A percentile compares a stretch with the other conserved stretches of the same genome.
Conservation (phyloP, 2,113 vertebrate species). For the Paratilapia polleni region DNA sequence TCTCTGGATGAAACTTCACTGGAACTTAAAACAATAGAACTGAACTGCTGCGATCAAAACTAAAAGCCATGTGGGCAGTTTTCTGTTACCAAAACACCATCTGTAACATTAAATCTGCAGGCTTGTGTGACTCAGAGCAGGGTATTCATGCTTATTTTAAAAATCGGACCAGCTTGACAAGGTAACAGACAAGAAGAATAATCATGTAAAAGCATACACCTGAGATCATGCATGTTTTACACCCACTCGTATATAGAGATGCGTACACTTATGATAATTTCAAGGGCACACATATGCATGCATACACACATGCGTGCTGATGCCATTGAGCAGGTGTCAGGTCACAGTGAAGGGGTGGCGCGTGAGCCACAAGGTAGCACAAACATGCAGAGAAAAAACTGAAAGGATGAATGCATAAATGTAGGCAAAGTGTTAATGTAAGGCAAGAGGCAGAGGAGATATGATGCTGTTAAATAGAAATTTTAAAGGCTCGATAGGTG, state of each 20-base stretch:
- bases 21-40: conserved; percentile 16
- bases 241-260: conserved; percentile 25
- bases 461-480: conserved; percentile 30
- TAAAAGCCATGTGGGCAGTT: conserved; percentile 50
- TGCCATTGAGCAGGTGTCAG: conserved; percentile 67
- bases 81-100: conserved; percentile 56
- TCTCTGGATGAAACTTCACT: conserved; percentile 22
- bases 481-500: conserved; percentile 23
- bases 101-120: conserved; percentile 38
- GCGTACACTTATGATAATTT: background rate
- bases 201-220: conserved; percentile 46
- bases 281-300: conserved; percentile 15
- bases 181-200: conserved; percentile 28
- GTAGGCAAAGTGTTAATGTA: conserved; percentile 59
- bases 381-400: conserved; percentile 60
- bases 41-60: conserved; percentile 28
- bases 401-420: conserved; percentile 13
- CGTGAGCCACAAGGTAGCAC: conserved; percentile 25
- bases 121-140: conserved; percentile 33
- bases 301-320: conserved; percentile 34
- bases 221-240: conserved; percentile 64
- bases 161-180: conserved; percentile 17
- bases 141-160: conserved; percentile 34
- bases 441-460: conserved; percentile 67
- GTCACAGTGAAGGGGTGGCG: conserved; percentile 69